A percentile compares a stretch with the other conserved stretches of the same genome.
These are phyloP conservation scores for Sylvilagus floridanus DNA, from an alignment of 2,797 vertebrate genomes.

Conservation along the genomic window DNA sequence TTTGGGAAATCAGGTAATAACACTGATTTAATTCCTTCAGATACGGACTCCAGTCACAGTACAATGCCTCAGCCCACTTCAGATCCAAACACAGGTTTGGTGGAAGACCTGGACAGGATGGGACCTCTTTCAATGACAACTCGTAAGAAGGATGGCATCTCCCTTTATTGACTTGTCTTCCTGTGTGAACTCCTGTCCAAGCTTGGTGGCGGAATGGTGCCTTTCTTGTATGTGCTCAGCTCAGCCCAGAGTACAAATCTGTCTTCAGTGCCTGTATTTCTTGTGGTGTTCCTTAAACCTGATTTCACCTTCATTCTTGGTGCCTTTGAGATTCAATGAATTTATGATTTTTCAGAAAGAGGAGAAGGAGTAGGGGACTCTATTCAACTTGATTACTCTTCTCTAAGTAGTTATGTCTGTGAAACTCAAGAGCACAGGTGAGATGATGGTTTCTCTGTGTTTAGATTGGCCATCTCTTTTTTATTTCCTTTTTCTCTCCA, in stretches of 20 bases:
- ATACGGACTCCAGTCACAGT: constrained; percentile 63
- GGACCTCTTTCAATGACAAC: constrained; percentile 65
- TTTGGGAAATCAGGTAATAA: constrained; percentile 65
- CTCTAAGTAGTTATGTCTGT: neutral
- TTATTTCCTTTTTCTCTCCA: neutral
- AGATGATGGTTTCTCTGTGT: neutral
- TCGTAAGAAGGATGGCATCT: constrained; percentile 83
- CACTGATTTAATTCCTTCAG: constrained; percentile 77
- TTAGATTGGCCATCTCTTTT: constrained; percentile 15
- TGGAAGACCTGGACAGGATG: constrained; percentile 76
- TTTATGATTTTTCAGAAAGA: neutral
- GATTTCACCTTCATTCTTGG: constrained; percentile 38
- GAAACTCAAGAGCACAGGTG: neutral
- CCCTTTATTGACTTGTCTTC: neutral
- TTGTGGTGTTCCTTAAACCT: constrained; percentile 40
- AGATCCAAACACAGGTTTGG: constrained; percentile 67
- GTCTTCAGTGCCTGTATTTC: neutral
- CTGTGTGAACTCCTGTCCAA: constrained; percentile 16
- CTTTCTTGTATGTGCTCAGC: neutral
- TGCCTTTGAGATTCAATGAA: neutral
- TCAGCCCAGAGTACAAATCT: neutral
- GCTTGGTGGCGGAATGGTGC: constrained; percentile 48
- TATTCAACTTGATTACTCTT: constrained; percentile 26
- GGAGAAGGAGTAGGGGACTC: neutral
- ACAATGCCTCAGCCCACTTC: constrained; percentile 55